These are phyloP conservation scores for Noturus placidus DNA, from an alignment of 2,113 vertebrate species.

Conservation along the genomic window DNA sequence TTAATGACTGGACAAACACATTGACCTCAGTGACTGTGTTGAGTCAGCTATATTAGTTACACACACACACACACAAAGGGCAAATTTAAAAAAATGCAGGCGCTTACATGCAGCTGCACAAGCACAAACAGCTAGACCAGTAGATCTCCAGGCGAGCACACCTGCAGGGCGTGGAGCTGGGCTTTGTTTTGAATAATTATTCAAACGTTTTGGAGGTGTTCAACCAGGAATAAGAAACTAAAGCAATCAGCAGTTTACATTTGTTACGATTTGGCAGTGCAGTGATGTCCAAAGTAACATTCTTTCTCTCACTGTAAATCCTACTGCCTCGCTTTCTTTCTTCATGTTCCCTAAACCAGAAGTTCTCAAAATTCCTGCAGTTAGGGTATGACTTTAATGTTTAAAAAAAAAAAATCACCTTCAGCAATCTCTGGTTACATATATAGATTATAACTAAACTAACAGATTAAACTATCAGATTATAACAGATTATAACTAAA, in stretches of 20 bases:
- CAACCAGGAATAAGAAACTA: background rate
- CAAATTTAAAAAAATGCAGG: conserved; percentile 27
- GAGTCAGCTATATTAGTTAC: background rate
- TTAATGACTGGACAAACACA: conserved; percentile 11
- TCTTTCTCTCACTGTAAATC: background rate
- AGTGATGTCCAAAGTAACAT: background rate
- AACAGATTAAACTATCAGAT: too few relatives aligned
- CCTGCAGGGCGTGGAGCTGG: conserved; percentile 16
- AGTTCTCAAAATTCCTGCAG: background rate
- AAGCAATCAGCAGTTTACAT: background rate
- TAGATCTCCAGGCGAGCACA: conserved; percentile 13
- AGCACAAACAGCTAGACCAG: conserved; percentile 13
- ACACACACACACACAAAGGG: conserved; percentile 12
- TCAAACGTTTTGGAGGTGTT: background rate
- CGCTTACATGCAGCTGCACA: conserved; percentile 1
- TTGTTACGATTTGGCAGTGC: background rate
- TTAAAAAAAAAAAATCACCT: background rate
- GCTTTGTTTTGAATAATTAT: background rate
- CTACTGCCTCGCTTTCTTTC: background rate
- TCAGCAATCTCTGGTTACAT: background rate
- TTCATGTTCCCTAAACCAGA: background rate
- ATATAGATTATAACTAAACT: background rate
- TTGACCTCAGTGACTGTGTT: background rate
- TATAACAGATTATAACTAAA: background rate
- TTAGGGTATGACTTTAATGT: background rate